Evolutionary conservation across 1,140 invertebrate genomes (phyloP).

Genomic region (Oncopodura yosiiana): DNA sequence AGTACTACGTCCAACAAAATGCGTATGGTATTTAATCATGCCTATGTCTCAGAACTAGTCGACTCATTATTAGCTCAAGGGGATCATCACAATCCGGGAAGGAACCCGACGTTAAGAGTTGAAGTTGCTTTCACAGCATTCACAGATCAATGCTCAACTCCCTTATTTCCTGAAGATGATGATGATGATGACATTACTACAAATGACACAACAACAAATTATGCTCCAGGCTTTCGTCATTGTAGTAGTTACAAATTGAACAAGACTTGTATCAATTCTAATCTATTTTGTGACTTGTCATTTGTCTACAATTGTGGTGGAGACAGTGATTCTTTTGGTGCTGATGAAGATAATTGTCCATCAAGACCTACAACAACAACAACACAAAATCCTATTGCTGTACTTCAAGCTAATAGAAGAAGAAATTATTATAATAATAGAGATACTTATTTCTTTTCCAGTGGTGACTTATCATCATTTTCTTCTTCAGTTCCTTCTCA

Average conservation of each 20-base stretch:
- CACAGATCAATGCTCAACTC: background rate
- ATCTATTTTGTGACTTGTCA: slow-evolving; percentile 24
- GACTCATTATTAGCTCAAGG: slow-evolving; percentile 7
- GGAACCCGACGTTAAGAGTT: slow-evolving; percentile 9
- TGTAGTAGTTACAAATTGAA: slow-evolving; percentile 14
- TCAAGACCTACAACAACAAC: slow-evolving; percentile 12
- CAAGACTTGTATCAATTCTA: slow-evolving; percentile 21
- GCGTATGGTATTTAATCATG: slow-evolving; percentile 21
- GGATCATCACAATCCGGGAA: slow-evolving; percentile 7
- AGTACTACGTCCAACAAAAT: slow-evolving; percentile 7
- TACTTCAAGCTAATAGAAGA: background rate
- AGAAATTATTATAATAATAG: no score
- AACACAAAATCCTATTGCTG: background rate
- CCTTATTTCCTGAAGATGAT: slow-evolving; percentile 6
- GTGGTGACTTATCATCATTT: no score
- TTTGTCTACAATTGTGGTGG: slow-evolving; percentile 21
- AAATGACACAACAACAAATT: background rate
- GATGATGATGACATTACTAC: background rate
- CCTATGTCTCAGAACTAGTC: slow-evolving; percentile 19
- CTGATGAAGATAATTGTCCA: slow-evolving; percentile 18
- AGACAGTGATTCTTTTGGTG: slow-evolving; percentile 11
- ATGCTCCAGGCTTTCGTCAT: background rate
- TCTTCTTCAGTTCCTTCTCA: no score
- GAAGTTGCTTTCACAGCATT: slow-evolving; percentile 22
- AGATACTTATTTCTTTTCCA: no score